Percentiles rank a stretch among this genome's conserved stretches.
phyloP scores from a whole-genome alignment of 2,797 vertebrate species.

The Notamacropus eugenii region DNA sequence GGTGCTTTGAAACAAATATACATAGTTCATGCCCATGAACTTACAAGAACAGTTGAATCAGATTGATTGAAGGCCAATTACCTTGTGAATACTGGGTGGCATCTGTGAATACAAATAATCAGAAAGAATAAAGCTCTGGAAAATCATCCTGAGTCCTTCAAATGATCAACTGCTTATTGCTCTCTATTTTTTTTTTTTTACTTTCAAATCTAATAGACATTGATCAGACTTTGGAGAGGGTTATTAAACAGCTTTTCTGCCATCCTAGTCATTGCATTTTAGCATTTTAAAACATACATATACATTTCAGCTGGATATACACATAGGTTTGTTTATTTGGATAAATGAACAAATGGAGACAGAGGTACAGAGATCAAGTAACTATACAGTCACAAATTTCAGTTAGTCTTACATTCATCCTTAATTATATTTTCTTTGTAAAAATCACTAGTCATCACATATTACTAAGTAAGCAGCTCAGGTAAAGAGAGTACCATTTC shows the following conservation, averaged over 20 bases:
- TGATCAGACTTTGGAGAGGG: not conserved
- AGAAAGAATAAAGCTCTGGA: not conserved
- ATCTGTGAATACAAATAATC: not conserved
- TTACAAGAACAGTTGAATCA: not conserved
- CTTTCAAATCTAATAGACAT: not conserved
- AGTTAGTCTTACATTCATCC: not conserved
- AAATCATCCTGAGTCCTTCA: not conserved
- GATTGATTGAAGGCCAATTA: not conserved
- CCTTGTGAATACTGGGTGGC: not conserved
- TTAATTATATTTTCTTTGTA: not conserved
- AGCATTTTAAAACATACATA: not conserved
- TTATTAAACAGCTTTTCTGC: not conserved
- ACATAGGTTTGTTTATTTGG: not conserved
- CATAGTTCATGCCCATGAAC: not conserved
- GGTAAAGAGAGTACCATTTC: not conserved
- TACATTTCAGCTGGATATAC: not conserved
- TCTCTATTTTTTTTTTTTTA: not conserved
- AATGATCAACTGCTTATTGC: not conserved
- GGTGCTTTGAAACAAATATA: not conserved
- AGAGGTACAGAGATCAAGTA: not conserved
- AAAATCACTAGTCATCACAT: not conserved
- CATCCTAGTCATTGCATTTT: not conserved
- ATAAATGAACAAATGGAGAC: not conserved
- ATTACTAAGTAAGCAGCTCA: not conserved
- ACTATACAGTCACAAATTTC: not conserved